A percentile compares a stretch with the other conserved stretches of the same genome.
phyloP scores from a whole-genome alignment of 2,888 invertebrate genomes.

The Copidosoma aretas region DNA sequence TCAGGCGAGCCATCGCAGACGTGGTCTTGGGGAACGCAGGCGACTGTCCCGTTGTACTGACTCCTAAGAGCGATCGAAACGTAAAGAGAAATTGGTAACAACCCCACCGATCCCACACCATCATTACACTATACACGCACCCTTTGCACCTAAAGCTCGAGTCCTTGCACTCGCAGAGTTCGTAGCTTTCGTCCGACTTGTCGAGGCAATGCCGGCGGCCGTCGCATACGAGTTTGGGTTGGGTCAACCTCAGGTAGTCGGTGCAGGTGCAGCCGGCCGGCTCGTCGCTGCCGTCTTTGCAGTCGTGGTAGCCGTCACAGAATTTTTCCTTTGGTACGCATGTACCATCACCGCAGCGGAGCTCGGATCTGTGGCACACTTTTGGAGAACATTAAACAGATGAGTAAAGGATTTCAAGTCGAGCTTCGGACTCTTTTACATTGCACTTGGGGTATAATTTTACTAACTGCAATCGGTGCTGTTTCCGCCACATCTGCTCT shows the following conservation, averaged over 20 bases:
- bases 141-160: constrained; percentile 65
- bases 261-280: constrained; percentile 70
- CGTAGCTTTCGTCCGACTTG: constrained; percentile 76
- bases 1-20: constrained; percentile 79
- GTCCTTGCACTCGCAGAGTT: constrained; percentile 69
- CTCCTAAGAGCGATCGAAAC: constrained; percentile 7
- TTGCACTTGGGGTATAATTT: too few species aligned
- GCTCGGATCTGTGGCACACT: constrained; percentile 71
- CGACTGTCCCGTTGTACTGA: constrained; percentile 32
- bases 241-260: constrained; percentile 72
- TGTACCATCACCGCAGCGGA: constrained; percentile 72
- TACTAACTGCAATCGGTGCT: constrained; percentile 67
- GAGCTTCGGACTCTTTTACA: too few species aligned
- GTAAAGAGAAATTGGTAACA: not conserved
- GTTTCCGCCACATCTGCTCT: constrained; percentile 60
- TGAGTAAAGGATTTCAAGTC: too few species aligned
- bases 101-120: not conserved
- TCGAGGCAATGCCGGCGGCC: constrained; percentile 79
- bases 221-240: constrained; percentile 77
- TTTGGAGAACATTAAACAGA: not conserved
- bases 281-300: constrained; percentile 78
- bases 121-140: constrained; percentile 56
- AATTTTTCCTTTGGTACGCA: constrained; percentile 75
- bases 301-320: constrained; percentile 73
- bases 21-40: constrained; percentile 75